Conservation (phyloP, 2,888 invertebrate genomes). For the Neoscelio sp. region DNA sequence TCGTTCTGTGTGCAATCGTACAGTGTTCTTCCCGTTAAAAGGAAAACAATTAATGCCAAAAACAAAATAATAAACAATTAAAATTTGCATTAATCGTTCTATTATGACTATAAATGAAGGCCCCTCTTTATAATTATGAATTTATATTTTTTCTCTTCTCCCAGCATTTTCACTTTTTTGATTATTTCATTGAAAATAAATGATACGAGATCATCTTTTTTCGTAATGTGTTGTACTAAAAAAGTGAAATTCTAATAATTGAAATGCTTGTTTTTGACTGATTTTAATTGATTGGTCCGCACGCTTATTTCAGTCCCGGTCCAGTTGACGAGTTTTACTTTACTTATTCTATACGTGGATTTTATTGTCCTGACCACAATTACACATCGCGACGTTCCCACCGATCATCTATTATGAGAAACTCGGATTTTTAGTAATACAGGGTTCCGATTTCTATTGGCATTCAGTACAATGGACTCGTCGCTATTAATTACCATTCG, state of each 20-base stretch:
- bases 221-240: conserved; percentile 7
- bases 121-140: too few relatives aligned
- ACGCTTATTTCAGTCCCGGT: conserved; percentile 1
- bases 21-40: too few relatives aligned
- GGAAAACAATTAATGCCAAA: too few relatives aligned
- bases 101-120: too few relatives aligned
- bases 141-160: too few relatives aligned
- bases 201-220: too few relatives aligned
- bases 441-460: background rate
- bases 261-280: background rate
- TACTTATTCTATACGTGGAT: conserved; percentile 17
- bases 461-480: conserved; percentile 8
- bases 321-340: background rate
- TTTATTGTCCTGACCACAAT: conserved; percentile 20
- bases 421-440: conserved; percentile 1
- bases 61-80: conserved; percentile 1
- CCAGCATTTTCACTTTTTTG: too few relatives aligned
- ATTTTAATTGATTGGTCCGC: conserved; percentile 28
- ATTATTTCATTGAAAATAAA: too few relatives aligned
- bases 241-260: conserved; percentile 26
- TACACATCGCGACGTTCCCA: background rate
- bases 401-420: background rate
- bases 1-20: too few relatives aligned
- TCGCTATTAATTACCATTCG: conserved; percentile 24
- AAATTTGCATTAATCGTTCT: too few relatives aligned